These are phyloP conservation scores for Acholoe squamosa DNA, from an alignment of 2,888 invertebrate genomes.

Conservation along the genomic window DNA sequence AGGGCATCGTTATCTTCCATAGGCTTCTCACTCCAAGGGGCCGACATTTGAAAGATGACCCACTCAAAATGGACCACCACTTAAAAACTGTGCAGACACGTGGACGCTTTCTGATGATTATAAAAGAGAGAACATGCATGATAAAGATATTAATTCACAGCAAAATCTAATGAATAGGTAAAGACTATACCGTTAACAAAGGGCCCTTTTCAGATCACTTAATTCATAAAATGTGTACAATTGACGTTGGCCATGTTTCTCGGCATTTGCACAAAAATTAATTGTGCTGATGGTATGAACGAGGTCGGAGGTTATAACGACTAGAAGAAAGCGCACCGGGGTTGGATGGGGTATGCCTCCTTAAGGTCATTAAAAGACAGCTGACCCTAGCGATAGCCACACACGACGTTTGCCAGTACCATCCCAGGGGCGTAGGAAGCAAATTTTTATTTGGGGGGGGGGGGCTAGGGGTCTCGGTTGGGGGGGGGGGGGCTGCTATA, in stretches of 20 bases:
- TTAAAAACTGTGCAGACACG: no score
- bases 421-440: no score
- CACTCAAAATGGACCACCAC: no score
- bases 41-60: not conserved
- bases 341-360: not conserved
- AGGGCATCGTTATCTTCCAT: constrained; percentile 43
- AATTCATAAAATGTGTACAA: not conserved
- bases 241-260: not conserved
- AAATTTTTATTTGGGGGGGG: no score
- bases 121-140: no score
- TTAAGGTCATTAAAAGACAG: constrained; percentile 2
- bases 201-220: not conserved
- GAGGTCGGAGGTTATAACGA: not conserved
- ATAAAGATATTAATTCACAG: no score
- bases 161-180: no score
- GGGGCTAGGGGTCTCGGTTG: no score
- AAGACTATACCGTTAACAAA: no score
- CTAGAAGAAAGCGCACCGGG: not conserved
- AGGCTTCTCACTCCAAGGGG: not conserved
- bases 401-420: constrained; percentile 3
- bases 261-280: no score
- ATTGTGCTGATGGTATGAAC: not conserved
- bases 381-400: constrained; percentile 34
- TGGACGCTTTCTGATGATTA: no score
- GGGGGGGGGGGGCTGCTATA: no score